These are phyloP conservation scores for Hylaea fasciaria DNA, from an alignment of 2,888 invertebrate genomes.

Conservation along the genomic window DNA sequence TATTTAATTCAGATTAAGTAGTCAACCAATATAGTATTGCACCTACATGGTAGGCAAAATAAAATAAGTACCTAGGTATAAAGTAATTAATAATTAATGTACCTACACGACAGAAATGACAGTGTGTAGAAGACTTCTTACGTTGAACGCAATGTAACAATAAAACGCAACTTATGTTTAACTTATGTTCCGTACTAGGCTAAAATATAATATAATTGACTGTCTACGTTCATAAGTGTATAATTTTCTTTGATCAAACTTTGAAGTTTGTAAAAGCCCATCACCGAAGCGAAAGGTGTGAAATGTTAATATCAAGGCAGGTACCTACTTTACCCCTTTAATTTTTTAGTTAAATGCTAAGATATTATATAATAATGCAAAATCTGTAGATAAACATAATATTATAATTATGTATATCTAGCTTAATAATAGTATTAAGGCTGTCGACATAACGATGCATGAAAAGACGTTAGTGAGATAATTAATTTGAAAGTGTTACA, in stretches of 20 bases:
- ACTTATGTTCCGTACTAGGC: too few species aligned
- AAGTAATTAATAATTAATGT: too few species aligned
- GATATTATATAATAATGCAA: not conserved
- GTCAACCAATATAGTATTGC: not conserved
- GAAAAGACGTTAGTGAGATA: slow-evolving; percentile 82
- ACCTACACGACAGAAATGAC: too few species aligned
- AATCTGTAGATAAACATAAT: slow-evolving; percentile 21
- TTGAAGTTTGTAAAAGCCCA: too few species aligned
- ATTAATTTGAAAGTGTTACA: slow-evolving; percentile 32
- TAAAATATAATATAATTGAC: too few species aligned
- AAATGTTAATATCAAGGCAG: slow-evolving; percentile 1
- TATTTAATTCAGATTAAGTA: not conserved
- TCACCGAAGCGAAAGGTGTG: not conserved
- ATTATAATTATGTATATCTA: slow-evolving; percentile 32
- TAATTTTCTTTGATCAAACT: too few species aligned
- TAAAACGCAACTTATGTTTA: too few species aligned
- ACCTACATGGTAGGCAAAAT: too few species aligned
- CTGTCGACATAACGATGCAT: slow-evolving; percentile 56
- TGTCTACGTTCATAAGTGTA: too few species aligned
- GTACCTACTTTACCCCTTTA: slow-evolving; percentile 21
- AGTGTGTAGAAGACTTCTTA: too few species aligned
- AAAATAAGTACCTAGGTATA: too few species aligned
- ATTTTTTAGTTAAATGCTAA: not conserved
- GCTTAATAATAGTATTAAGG: slow-evolving; percentile 45
- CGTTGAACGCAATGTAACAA: too few species aligned